Evolutionary conservation across 2,797 vertebrate genomes (phyloP).

Genomic region (Hafferia zeledoni): DNA sequence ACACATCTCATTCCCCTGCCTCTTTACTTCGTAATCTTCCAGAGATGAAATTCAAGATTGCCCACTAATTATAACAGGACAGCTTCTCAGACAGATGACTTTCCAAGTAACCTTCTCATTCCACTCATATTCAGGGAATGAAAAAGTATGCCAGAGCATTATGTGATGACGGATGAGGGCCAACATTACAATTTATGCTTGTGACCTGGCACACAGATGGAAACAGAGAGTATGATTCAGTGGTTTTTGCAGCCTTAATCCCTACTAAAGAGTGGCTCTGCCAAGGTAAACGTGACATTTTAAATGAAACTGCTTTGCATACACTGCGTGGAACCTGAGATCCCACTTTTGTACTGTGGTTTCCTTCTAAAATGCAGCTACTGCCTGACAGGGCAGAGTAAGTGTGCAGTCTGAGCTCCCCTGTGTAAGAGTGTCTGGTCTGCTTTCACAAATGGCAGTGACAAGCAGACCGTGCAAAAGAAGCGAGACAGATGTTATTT

Average conservation of each 20-base stretch:
- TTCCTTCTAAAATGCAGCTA: constrained; percentile 61
- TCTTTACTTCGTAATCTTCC: constrained; percentile 37
- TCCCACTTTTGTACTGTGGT: constrained; percentile 40
- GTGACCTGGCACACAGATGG: constrained; percentile 66
- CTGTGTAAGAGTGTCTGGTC: neutral
- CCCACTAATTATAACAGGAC: constrained; percentile 57
- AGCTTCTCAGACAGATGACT: constrained; percentile 70
- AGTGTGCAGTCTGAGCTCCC: constrained; percentile 25
- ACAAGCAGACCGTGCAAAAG: neutral
- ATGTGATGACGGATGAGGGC: constrained; percentile 56
- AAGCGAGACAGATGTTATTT: neutral
- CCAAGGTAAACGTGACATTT: constrained; percentile 74
- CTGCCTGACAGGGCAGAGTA: constrained; percentile 38
- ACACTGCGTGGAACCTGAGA: constrained; percentile 60
- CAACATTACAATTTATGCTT: constrained; percentile 71
- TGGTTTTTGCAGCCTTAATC: constrained; percentile 60
- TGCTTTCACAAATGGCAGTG: neutral
- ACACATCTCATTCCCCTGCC: neutral
- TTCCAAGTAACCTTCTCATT: constrained; percentile 74
- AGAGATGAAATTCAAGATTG: constrained; percentile 71
- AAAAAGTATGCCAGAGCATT: constrained; percentile 61
- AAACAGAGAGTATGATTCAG: constrained; percentile 64
- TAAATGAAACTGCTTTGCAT: constrained; percentile 57
- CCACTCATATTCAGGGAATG: constrained; percentile 56
- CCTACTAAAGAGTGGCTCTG: constrained; percentile 50